Evolutionary conservation across 2,113 vertebrate species (phyloP), one percentile per base, ranked within the genome.

Genomic region (Aegotheles bennettii): DNA sequence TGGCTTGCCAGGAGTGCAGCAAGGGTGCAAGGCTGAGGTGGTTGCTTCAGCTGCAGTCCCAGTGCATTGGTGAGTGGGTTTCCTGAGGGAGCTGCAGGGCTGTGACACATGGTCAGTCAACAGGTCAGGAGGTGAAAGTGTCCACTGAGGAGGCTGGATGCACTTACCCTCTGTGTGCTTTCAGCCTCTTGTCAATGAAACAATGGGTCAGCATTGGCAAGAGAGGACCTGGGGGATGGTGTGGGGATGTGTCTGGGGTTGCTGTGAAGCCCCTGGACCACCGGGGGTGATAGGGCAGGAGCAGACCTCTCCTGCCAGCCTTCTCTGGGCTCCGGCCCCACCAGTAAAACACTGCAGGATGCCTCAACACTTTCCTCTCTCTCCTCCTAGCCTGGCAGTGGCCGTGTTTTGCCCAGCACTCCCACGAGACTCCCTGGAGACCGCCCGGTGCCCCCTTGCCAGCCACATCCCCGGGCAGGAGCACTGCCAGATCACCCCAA

Each of bases 341-440:
- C 21, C 13, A 7, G 29, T 21, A 48, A 48, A 57, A 36, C 11
- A 5, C 59, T 84, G 61, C 36, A 13, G 18, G 65, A 17, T 3
- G 3, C 26, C 51, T 94, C 92, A 91, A 11, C 2, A 0, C 50
- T 70, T 87, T 48, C 74, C 53, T 77, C 71, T 94, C 63, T 64
- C 71, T 75, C 87, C 81, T 24, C 87, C 51, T 91, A 98, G 98
- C 61, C 95, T 36, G 77, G 74, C 80, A 96, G 84, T 6, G 2
- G 65, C 38, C 87, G 82, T 50, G 80, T 92, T 43, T 91, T 97
- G 84, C 92, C 89, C 43, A 82, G 60, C 23, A 28, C 92, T 54
- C 91, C 87, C 35, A 3, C 89, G 25, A 94, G 94, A 36, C 97
- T 38, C 83, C 78, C 95, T 10, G 81, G 61, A 67, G 96, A 96